Conservation (phyloP, 2,797 vertebrate genomes). For the Sylvia borin region DNA sequence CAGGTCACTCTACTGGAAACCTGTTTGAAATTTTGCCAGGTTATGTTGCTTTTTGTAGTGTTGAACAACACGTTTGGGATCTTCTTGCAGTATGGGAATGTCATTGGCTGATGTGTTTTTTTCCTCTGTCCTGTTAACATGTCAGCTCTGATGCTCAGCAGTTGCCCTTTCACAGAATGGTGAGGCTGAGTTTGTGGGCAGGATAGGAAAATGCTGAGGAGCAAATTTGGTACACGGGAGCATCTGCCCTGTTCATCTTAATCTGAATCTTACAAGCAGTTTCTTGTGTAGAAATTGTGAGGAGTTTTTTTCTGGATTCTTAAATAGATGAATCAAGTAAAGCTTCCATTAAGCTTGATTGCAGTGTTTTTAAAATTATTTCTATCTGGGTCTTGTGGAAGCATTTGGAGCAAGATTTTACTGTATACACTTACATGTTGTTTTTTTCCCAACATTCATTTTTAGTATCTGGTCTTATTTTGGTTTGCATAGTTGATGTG, state of each 20-base stretch:
- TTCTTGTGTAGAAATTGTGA: neutral
- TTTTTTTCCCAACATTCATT: neutral
- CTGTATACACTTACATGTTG: neutral
- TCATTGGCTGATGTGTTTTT: neutral
- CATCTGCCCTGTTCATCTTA: conserved; percentile 39
- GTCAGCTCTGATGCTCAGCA: neutral
- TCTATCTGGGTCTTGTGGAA: neutral
- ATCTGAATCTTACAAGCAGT: neutral
- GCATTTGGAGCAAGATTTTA: neutral
- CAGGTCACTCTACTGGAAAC: neutral
- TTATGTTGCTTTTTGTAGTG: neutral
- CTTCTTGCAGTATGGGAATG: neutral
- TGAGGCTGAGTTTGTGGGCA: neutral
- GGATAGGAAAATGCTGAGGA: neutral
- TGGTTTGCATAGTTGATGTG: neutral
- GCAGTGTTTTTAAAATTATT: conserved; percentile 1
- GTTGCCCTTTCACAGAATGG: neutral
- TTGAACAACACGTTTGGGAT: neutral
- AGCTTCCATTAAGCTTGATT: neutral
- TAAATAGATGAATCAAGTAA: neutral
- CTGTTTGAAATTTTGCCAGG: conserved; percentile 1
- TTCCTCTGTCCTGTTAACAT: neutral
- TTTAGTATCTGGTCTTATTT: conserved; percentile 20
- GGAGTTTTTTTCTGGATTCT: neutral
- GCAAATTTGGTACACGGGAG: neutral